Base-by-base conservation (phyloP, 2,888 invertebrate genomes). In the Chaitophorus viminalis region DNA sequence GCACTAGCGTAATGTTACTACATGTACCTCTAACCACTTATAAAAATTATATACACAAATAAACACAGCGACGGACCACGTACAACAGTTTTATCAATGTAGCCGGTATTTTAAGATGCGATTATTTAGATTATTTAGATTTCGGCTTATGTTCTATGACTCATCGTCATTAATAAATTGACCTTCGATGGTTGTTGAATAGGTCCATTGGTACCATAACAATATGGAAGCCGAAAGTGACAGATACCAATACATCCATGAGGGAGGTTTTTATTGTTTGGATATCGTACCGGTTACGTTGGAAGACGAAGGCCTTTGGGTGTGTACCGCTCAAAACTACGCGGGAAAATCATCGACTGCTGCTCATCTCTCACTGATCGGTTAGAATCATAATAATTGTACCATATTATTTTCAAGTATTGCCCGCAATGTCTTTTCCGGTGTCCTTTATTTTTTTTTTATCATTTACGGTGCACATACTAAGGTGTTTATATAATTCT, bases 141-240 rank as follows among this genome's bases (percentile, higher is more conserved):
- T n/a, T n/a, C n/a, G n/a, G n/a, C n/a, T n/a, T n/a, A 29, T 65
- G 25, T 54, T 54, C 0, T 54, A 39, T 39, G 31, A 6, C 31
- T 21, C n/a, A 46, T 52, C 31, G 68, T 60, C 60, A 68, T 11
- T 29, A 8, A 29, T 72, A 18, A 33, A 36, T 14, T 25, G 25
- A 33, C 81, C 11, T 21, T 36, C 33, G 46, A 14, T 46, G n/a
- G 79, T 78, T 83, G 14, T 36, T 18, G 72, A 68, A 11, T 90
- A 97, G 97, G 94, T 97, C 90, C 95, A 95, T 90, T 97, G 97
- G 96, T 95, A 95, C 91, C 95, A 95, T 90, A 96, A 97, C 91
- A 96, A 97, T 91, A 93, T 94, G 70, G 93, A 94, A 82, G 93
- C 97, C 89, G 94, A 95, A 90, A 95, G 94, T 89, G 95, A 96